Conservation (phyloP, 2,888 invertebrate genomes). For the Pyrochroa serraticornis region DNA sequence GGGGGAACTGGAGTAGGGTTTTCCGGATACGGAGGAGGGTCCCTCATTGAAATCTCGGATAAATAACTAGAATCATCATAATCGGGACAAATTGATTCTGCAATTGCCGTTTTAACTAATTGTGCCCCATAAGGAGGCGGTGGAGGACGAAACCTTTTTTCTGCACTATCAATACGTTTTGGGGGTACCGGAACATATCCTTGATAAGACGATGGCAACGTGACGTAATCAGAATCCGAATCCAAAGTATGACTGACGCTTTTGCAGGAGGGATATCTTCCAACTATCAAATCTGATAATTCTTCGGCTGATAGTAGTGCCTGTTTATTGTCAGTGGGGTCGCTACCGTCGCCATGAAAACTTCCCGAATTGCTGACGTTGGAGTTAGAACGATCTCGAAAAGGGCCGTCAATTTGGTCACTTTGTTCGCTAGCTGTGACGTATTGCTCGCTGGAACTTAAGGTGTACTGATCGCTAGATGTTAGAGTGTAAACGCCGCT, state of each 20-base stretch:
- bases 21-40: conserved; percentile 72
- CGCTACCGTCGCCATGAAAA: conserved; percentile 88
- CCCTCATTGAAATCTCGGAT: conserved; percentile 57
- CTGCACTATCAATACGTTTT: conserved; percentile 69
- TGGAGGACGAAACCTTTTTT: conserved; percentile 58
- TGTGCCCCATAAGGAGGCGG: conserved; percentile 58
- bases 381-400: conserved; percentile 76
- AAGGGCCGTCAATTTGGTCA: conserved; percentile 60
- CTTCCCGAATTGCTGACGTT: conserved; percentile 79
- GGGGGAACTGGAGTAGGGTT: conserved; percentile 61
- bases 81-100: conserved; percentile 38
- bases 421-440: conserved; percentile 36
- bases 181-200: conserved; percentile 70
- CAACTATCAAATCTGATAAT: conserved; percentile 82
- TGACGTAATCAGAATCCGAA: conserved; percentile 89
- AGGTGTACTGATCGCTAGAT: conserved; percentile 63
- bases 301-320: conserved; percentile 82
- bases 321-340: conserved; percentile 80
- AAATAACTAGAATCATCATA: conserved; percentile 46
- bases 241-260: conserved; percentile 85
- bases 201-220: conserved; percentile 65
- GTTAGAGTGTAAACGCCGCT: conserved; percentile 86
- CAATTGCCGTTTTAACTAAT: conserved; percentile 44
- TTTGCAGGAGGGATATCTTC: conserved; percentile 77
- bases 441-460: conserved; percentile 53